Base-by-base conservation (phyloP, 2,888 invertebrate genomes). In the Habroteleia sp. region DNA sequence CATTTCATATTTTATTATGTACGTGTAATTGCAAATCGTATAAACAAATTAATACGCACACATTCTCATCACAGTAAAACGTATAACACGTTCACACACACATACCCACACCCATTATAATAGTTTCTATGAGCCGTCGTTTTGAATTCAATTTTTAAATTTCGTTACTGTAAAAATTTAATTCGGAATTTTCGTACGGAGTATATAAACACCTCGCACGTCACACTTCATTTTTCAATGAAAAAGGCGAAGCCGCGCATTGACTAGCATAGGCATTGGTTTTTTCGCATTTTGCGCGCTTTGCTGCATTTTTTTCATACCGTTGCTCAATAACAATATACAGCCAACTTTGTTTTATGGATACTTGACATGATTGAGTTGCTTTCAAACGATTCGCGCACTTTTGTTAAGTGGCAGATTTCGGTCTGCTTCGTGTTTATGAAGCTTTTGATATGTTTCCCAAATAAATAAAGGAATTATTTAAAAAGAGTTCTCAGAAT, bases 291-390 rank as follows among this genome's bases (percentile, higher is more conserved):
- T 62, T 62, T 48, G 23, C 13, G 23, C 58, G 44, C 10, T 58
- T 44, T 50, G 25, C 5, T 14, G 20, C 3, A 41, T n/a, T 41
- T 58, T 44, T 33, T 58, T 17, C 16, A 16, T 42, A 56, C 44
- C 20, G 29, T n/a, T 37, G 48, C 27, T 39, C 46, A 62, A 39
- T 62, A 46, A 60, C 44, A 60, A 60, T 46, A 46, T 16, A 37
- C 37, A 33, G 14, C 58, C 16, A 60, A 60, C 58, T 60, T 60
- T 60, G 60, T 60, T 60, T 60, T 46, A 60, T 60, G 46, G 37
- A 37, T 37, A 60, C 60, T 60, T 60, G 60, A 60, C 46, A 29
- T 46, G 60, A 60, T 46, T 60, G 60, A 60, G 39, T 37, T 46
- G 60, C 46, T 39, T 46, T 46, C 33, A 60, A 60, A 46, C 48